A percentile compares a stretch with the other conserved stretches of the same genome.
phyloP scores from a whole-genome alignment of 64 coral and sea anemone genomes.

The Stichodactyla mertensii region DNA sequence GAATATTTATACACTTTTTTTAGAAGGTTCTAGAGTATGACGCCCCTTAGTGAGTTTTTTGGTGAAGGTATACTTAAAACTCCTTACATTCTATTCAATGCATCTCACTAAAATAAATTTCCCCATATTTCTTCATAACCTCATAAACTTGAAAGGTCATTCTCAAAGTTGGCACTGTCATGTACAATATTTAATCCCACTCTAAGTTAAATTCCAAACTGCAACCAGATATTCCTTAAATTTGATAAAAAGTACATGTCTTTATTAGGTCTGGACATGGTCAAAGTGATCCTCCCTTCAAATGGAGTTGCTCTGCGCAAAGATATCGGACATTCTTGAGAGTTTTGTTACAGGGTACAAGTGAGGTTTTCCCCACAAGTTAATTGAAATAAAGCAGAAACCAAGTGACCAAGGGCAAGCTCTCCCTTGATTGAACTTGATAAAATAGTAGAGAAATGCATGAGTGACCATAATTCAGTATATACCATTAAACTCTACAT shows the following conservation, averaged over 20 bases:
- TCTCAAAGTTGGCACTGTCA: slow-evolving; percentile 2
- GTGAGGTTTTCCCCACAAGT: not conserved
- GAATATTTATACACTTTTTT: not conserved
- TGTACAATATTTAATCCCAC: slow-evolving; percentile 2
- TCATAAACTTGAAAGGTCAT: not conserved
- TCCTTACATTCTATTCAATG: not conserved
- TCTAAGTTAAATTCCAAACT: slow-evolving; percentile 15
- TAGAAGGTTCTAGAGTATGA: slow-evolving; percentile 1
- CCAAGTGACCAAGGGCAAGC: not conserved
- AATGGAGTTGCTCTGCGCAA: not conserved
- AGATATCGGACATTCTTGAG: slow-evolving; percentile 3
- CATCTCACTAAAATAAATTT: slow-evolving; percentile 1
- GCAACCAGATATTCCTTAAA: slow-evolving; percentile 9
- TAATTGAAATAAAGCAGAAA: slow-evolving; percentile 16
- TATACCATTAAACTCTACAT: not conserved
- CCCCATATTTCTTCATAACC: slow-evolving; percentile 7
- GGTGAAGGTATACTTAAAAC: not conserved
- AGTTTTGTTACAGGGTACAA: not conserved
- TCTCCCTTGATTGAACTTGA: not conserved
- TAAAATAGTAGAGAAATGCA: not conserved
- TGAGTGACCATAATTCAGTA: not conserved
- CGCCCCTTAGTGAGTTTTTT: not conserved
- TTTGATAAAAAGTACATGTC: slow-evolving; percentile 9
- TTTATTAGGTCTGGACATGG: not conserved
- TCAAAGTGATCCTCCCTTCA: not conserved